phyloP scores from a whole-genome alignment of 2,113 vertebrate species.

The Silurus asotus region DNA sequence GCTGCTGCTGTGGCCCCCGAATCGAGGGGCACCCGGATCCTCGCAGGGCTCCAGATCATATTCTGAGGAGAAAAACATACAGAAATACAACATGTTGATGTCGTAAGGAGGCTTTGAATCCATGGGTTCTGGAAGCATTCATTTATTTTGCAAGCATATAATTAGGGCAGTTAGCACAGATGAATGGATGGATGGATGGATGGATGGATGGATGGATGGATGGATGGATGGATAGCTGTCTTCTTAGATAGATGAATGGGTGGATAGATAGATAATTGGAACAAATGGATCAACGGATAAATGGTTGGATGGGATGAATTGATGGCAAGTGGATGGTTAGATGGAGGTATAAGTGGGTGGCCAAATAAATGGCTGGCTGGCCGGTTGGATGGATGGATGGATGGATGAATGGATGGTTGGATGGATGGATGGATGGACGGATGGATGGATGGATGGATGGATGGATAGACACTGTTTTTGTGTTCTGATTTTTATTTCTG shows the following conservation, averaged over 20 bases:
- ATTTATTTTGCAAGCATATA: background rate
- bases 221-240: background rate
- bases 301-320: too few species aligned
- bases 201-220: background rate
- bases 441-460: background rate
- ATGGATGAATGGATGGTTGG: background rate
- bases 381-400: background rate
- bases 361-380: too few species aligned
- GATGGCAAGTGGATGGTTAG: too few species aligned
- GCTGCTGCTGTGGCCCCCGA: slow-evolving; percentile 68
- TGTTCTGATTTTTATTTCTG: background rate
- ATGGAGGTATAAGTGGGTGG: too few species aligned
- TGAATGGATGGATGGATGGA: background rate
- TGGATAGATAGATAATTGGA: background rate
- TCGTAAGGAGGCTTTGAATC: background rate
- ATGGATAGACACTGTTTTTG: background rate
- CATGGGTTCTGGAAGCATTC: background rate
- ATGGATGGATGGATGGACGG: background rate
- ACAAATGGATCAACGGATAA: too few species aligned
- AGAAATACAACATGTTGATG: background rate
- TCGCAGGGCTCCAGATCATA: slow-evolving; percentile 75
- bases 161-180: background rate
- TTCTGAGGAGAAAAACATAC: slow-evolving; percentile 58
- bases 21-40: slow-evolving; percentile 69
- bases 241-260: too few species aligned